Base-by-base conservation (phyloP, 2,888 invertebrate genomes). In the Frankliniella intonsa region DNA sequence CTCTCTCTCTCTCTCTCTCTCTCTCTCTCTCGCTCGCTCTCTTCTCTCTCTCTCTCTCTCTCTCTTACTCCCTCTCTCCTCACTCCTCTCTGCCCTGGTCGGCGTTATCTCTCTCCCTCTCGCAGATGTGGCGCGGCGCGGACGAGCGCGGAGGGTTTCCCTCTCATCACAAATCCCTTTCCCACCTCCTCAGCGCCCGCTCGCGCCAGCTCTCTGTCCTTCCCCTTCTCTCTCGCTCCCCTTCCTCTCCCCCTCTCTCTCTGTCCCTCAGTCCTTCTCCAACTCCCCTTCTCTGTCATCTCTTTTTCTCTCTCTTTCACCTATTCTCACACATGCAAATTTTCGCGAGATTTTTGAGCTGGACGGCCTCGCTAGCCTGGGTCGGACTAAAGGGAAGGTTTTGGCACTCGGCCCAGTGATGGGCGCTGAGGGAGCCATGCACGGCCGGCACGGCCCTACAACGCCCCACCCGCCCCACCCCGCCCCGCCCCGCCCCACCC, bases 251-350 rank as follows among this genome's bases (percentile, higher is more conserved):
- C 69, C 3, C 22, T 22, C 7, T 22, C 22, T 22, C 22, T 22
- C 22, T 38, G 2, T 38, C 38, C 38, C 12, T 55, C 55, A 14
- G 3, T 55, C 55, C 17, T 17, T 55, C 55, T 17, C 55, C 17
- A 12, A 14, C 55, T 8, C 55, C 17, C 55, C 7, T 7, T 55
- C 55, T 8, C 55, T 55, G 14, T 55, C 55, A 8, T 55, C 55
- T 17, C 17, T 17, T 5, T 17, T 8, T 55, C 55, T 55, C 55
- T 55, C 55, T 8, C 8, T 55, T 22, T 22, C 3, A 14, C 62
- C n/a, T 62, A 62, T 62, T 62, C 62, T 62, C 62, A 62, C 62
- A 62, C 62, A 62, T 62, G 62, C 62, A 62, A 62, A 62, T 62
- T 62, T 62, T 14, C 62, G 38, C 38, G 38, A 38, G 38, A 38